phyloP scores from a whole-genome alignment of 2,888 invertebrate genomes.

The Idaea dimidiata region DNA sequence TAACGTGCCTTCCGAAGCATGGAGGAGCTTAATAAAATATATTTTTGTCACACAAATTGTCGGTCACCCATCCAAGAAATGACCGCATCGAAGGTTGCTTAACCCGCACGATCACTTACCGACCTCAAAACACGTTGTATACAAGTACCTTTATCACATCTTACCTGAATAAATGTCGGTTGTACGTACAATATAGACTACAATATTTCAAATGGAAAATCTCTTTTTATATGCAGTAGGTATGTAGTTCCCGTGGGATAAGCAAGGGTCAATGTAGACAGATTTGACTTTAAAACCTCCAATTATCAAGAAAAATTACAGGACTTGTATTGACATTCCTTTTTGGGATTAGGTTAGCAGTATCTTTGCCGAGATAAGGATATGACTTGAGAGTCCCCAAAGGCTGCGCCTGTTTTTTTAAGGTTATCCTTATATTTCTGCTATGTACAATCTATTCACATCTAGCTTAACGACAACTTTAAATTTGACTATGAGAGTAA shows the following conservation, averaged over 20 bases:
- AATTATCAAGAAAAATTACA: slow-evolving; percentile 18
- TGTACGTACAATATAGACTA: slow-evolving; percentile 19
- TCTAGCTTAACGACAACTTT: no score
- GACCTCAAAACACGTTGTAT: no score
- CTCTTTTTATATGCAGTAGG: slow-evolving; percentile 27
- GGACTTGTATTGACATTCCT: slow-evolving; percentile 1
- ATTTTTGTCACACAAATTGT: no score
- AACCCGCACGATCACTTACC: no score
- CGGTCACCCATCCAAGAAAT: no score
- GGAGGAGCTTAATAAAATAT: no score
- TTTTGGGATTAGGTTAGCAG: background rate
- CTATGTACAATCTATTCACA: no score
- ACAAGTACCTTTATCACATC: background rate
- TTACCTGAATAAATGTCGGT: slow-evolving; percentile 26
- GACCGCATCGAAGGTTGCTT: no score
- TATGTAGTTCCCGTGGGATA: slow-evolving; percentile 25
- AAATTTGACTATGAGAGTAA: no score
- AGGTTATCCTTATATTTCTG: no score
- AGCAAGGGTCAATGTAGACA: slow-evolving; percentile 26
- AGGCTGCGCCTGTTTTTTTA: background rate
- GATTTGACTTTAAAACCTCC: slow-evolving; percentile 21
- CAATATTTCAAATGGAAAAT: slow-evolving; percentile 31
- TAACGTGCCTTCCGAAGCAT: no score
- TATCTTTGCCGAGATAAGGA: background rate
- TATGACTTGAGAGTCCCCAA: background rate